Evolutionary conservation across 2,113 vertebrate genomes (phyloP).

Genomic region (Syngnathus scovelli): DNA sequence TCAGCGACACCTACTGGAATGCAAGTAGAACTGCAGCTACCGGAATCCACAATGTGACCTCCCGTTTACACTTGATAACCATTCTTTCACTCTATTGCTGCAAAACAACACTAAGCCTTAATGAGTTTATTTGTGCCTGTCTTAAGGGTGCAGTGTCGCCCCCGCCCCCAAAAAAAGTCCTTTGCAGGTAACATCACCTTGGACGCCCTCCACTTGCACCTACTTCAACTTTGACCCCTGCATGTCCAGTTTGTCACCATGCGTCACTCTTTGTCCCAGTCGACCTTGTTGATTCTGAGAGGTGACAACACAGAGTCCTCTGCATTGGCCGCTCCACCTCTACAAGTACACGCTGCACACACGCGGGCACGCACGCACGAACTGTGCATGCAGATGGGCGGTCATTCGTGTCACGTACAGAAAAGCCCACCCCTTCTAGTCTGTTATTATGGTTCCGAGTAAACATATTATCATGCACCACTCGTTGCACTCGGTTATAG

Average conservation of each 20-base stretch:
- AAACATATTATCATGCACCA: slow-evolving; percentile 56
- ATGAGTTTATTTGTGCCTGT: no score
- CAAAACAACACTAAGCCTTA: neutral
- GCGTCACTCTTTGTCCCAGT: slow-evolving; percentile 19
- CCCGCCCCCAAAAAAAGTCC: neutral
- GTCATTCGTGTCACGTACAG: slow-evolving; percentile 61
- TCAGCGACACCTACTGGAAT: neutral
- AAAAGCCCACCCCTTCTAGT: slow-evolving; percentile 32
- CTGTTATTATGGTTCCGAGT: slow-evolving; percentile 9
- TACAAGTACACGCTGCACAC: slow-evolving; percentile 9
- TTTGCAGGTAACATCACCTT: neutral
- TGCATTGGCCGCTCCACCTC: slow-evolving; percentile 33
- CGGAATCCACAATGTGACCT: neutral
- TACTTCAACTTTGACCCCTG: slow-evolving; percentile 19
- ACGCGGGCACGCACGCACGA: slow-evolving; percentile 4
- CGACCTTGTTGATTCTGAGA: slow-evolving; percentile 47
- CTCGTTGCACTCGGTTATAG: slow-evolving; percentile 37
- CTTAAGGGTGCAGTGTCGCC: neutral
- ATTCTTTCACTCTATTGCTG: neutral
- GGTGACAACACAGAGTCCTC: slow-evolving; percentile 34
- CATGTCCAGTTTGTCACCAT: neutral
- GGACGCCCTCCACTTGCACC: neutral
- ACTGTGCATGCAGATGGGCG: slow-evolving; percentile 37
- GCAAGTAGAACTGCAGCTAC: neutral
- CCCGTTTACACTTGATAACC: neutral